A percentile compares a stretch with the other conserved stretches of the same genome.
Evolutionary conservation across 2,797 vertebrate genomes (phyloP).

Genomic region (Scolopax rusticola): DNA sequence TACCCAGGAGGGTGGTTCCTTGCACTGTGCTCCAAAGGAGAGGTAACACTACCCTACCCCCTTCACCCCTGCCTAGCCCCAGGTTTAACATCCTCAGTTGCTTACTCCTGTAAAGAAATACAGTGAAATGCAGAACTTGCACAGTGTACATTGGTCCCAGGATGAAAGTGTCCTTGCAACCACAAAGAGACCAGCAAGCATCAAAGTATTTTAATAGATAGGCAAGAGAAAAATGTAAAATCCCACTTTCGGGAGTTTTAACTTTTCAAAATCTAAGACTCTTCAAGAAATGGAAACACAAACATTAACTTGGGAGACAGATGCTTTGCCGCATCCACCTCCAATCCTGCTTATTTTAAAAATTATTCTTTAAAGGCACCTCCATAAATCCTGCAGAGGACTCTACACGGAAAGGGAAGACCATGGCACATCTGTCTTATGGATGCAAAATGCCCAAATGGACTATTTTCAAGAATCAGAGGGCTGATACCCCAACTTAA

Average conservation of each 20-base stretch:
- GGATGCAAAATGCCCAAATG: neutral
- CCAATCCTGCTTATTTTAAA: neutral
- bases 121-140: neutral
- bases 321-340: neutral
- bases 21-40: neutral
- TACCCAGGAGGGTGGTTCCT: neutral
- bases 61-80: neutral
- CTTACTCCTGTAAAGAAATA: neutral
- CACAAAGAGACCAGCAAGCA: neutral
- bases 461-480: neutral
- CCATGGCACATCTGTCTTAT: neutral
- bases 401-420: neutral
- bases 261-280: neutral
- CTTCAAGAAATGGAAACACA: neutral
- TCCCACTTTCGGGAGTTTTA: neutral
- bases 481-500: neutral
- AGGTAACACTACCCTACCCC: neutral
- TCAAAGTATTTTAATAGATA: neutral
- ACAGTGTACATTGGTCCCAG: neutral
- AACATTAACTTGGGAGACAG: neutral
- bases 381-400: neutral
- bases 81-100: neutral
- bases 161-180: neutral
- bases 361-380: neutral
- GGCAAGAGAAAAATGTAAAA: neutral